Base-by-base conservation (phyloP, 2,113 vertebrate species). In the Vimba vimba region DNA sequence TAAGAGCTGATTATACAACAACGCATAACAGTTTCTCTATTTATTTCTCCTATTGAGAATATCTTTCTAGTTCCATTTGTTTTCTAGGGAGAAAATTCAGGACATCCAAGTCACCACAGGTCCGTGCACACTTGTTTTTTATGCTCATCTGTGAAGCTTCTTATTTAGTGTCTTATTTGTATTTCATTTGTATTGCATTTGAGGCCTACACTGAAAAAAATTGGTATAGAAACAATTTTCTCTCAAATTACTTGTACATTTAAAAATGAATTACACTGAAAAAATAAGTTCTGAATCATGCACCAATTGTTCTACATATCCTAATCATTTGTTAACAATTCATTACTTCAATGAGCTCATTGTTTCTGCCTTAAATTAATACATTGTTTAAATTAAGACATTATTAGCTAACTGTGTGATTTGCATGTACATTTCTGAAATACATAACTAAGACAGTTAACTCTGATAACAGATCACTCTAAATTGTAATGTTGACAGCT, bases 1-100 rank as follows among this genome's bases (percentile, higher is more conserved):
- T 88, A 5, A 89, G 86, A 92, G 91, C 89, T 47, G 89, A 92
- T 93, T 92, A 91, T 1, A 87, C 33, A 60, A 73, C 78, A 69
- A 19, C 57, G 74, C 74, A 45, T 77, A 86, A 84, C 78, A 27
- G 45, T 82, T 79, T 82, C 45, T 21, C 1, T 7, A 11, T n/a
- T 45, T 62, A 11, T 66, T 52, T 82, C 19, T 66, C 23, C 6
- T 69, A n/a, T 39, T 21, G 7, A 83, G 23, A 83, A 17, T 13
- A 3, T 9, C 43, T 11, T 13, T 43, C 27, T 66, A 23, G 17
- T 21, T 80, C 9, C 7, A 36, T n/a, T 21, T 74, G 25, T 1
- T n/a, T 15, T 5, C 39, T 30, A 60, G 11, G 11, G 27, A 62
- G 30, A 33, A n/a, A 71, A 36, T 19, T 19, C 6, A 59, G 81